These are phyloP conservation scores for Aphelinus atriplicis DNA, from an alignment of 1,140 invertebrate species.

Conservation along the genomic window DNA sequence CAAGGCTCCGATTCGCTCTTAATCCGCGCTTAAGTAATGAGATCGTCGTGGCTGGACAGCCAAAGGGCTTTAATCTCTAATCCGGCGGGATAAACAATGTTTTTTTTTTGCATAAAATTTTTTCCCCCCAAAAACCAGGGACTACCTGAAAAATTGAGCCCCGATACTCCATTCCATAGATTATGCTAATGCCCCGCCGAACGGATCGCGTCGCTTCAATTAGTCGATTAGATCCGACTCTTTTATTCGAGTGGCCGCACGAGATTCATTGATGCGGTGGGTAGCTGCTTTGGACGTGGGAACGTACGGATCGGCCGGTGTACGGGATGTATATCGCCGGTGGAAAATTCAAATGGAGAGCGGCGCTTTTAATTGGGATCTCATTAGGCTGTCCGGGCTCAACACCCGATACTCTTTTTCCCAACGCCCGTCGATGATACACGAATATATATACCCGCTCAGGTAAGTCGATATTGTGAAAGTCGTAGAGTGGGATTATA, in stretches of 20 bases:
- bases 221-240: neutral
- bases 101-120: constrained; percentile 7
- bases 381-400: constrained; percentile 8
- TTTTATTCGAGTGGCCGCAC: neutral
- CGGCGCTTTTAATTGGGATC: constrained; percentile 23
- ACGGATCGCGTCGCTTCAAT: constrained; percentile 2
- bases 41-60: constrained; percentile 34
- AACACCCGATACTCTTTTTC: constrained; percentile 25
- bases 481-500: neutral
- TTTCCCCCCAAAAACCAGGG: neutral
- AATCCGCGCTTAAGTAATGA: constrained; percentile 44
- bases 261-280: too few species aligned
- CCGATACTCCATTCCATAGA: neutral
- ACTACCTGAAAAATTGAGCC: too few species aligned
- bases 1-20: constrained; percentile 25
- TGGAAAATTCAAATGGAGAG: neutral
- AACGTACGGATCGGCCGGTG: too few species aligned
- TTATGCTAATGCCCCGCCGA: constrained; percentile 8
- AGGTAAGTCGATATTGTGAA: constrained; percentile 25
- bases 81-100: constrained; percentile 30
- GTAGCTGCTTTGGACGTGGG: too few species aligned
- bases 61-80: constrained; percentile 36
- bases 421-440: neutral
- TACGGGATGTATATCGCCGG: too few species aligned
- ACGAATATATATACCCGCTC: too few species aligned